phyloP scores from a whole-genome alignment of 2,113 vertebrate genomes.

The western clawed frog (Xenopus tropicalis) region UCB_Xtro_10.0 CM004445.2:65049001-65049500 shows the following conservation, averaged over 20 bases:
- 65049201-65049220: too few species aligned
- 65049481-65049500: conserved; percentile 56
- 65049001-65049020: too few species aligned
- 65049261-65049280: conserved; percentile 55
- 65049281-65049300: conserved; percentile 52
- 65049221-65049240: too few species aligned
- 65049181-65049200: too few species aligned
- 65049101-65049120: too few species aligned
- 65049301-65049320: conserved; percentile 86
- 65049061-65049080: too few species aligned
- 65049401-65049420: conserved; percentile 78
- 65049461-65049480: conserved; percentile 55
- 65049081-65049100: too few species aligned
- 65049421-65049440: conserved; percentile 78
- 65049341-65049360: conserved; percentile 83
- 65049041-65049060: too few species aligned
- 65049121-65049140: too few species aligned
- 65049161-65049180: too few species aligned
- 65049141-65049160: too few species aligned
- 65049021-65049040: too few species aligned
- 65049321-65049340: conserved; percentile 83
- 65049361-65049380: conserved; percentile 80
- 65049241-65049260: not conserved
- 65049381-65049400: conserved; percentile 79
- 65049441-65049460: conserved; percentile 52